Evolutionary conservation across 1,140 invertebrate genomes (phyloP), one percentile per base, ranked within the genome.

Genomic region (Lutraria rhynchaena): DNA sequence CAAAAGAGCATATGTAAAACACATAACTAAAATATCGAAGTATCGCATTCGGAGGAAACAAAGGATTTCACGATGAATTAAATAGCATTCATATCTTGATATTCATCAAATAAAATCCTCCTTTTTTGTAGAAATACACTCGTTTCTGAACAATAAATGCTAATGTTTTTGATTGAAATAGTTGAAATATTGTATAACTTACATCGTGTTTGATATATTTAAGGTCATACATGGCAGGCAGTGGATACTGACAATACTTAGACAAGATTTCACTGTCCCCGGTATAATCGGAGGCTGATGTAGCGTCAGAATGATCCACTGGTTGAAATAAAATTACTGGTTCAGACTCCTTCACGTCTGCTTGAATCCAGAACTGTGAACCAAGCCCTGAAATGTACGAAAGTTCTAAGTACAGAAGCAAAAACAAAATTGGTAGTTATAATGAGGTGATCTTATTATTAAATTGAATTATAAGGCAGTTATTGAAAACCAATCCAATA

Each of bases 201-300:
- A 84, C 83, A n/a, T 81, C 74, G 57, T 84, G 73, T 70, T 81
- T 81, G 9, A 70, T 53, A 46, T 57, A 81, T 33, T 53, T 60
- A 15, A 81, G 71, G 5, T 76, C 41, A 37, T 77, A 84, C 37
- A 82, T 46, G n/a, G 41, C 41, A 17, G 83, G 78, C 33, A 84
- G 3, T 17, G 83, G 83, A 35, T 71, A 76, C 29, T 70, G 78
- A 51, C 83, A 84, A 51, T 84, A 84, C 61, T 77, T 81, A 1
- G 70, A 31, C 3, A 75, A 15, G 37, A 84, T 63, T 31, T 73
- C 44, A 13, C 33, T 33, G 17, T 53, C 35, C 19, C 76, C 76
- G 13, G 27, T 27, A 24, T 67, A 80, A 11, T 63, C 76, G 17
- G 46, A 19, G 9, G 55, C 22, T 13, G 63, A 41, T 31, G 61